phyloP scores from a whole-genome alignment of 2,113 vertebrate species.

The Eclectus roratus region DNA sequence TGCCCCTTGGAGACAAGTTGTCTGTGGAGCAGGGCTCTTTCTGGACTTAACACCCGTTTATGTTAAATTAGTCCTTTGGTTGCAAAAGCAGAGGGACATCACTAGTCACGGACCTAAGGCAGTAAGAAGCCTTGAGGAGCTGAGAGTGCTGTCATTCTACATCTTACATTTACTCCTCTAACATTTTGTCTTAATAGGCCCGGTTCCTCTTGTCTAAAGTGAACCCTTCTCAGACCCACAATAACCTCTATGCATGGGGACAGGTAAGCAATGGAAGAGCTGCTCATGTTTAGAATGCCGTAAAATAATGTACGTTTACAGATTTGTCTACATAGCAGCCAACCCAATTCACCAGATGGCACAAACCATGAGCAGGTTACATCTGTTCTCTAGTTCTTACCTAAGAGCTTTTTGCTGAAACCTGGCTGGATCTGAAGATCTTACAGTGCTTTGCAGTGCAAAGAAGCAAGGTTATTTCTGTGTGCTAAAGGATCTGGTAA shows the following conservation, averaged over 20 bases:
- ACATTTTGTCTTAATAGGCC: constrained; percentile 76
- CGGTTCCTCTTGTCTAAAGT: constrained; percentile 97
- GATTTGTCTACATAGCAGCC: not conserved
- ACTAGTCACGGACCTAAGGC: not conserved
- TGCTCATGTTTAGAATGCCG: not conserved
- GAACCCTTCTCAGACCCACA: constrained; percentile 98
- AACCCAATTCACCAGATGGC: not conserved
- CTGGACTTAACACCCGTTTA: not conserved
- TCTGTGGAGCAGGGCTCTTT: not conserved
- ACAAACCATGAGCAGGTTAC: rapidly evolving
- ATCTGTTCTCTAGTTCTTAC: not conserved
- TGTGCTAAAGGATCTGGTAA: not conserved
- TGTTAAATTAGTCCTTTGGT: not conserved
- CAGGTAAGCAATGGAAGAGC: constrained; percentile 78
- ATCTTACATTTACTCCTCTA: not conserved
- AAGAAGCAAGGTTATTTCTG: not conserved
- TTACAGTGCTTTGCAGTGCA: not conserved
- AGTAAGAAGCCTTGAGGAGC: not conserved
- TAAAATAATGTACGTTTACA: not conserved
- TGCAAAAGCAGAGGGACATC: not conserved
- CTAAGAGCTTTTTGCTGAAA: not conserved
- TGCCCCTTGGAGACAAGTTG: not conserved
- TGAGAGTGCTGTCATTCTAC: not conserved
- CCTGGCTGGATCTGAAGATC: not conserved
- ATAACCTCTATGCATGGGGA: constrained; percentile 94